Evolutionary conservation across 2,797 vertebrate genomes (phyloP).

Genomic region (Smutsia temminckii): DNA sequence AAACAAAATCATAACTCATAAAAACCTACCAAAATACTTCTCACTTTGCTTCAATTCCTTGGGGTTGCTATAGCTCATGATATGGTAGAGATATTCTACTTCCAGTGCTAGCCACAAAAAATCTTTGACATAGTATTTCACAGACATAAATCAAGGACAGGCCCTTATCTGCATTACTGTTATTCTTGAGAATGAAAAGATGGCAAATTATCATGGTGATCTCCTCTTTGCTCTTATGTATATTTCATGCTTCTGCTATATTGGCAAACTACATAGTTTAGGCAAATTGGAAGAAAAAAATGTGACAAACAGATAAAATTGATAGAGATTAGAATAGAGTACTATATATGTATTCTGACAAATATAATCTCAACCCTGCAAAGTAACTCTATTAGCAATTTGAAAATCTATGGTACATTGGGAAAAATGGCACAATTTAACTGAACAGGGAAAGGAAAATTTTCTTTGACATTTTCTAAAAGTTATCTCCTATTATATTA

Average conservation of each 20-base stretch:
- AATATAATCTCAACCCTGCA: neutral
- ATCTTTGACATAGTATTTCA: neutral
- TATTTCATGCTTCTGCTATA: neutral
- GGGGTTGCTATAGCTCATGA: neutral
- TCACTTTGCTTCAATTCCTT: neutral
- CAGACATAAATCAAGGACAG: neutral
- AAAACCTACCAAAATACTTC: neutral
- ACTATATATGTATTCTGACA: neutral
- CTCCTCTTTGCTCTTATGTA: neutral
- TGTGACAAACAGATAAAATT: neutral
- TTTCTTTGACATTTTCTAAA: constrained; percentile 60
- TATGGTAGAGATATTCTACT: neutral
- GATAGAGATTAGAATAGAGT: neutral
- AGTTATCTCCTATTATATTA: constrained; percentile 56
- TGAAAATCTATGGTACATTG: neutral
- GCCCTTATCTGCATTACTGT: neutral
- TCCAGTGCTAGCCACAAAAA: neutral
- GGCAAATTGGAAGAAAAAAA: neutral
- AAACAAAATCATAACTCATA: neutral
- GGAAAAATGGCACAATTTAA: constrained; percentile 45
- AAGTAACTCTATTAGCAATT: constrained; percentile 25
- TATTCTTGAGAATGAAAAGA: neutral
- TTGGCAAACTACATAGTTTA: neutral
- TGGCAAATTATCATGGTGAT: neutral
- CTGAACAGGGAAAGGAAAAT: constrained; percentile 38